phyloP scores from a whole-genome alignment of 2,797 vertebrate species.

The Mus spretus region DNA sequence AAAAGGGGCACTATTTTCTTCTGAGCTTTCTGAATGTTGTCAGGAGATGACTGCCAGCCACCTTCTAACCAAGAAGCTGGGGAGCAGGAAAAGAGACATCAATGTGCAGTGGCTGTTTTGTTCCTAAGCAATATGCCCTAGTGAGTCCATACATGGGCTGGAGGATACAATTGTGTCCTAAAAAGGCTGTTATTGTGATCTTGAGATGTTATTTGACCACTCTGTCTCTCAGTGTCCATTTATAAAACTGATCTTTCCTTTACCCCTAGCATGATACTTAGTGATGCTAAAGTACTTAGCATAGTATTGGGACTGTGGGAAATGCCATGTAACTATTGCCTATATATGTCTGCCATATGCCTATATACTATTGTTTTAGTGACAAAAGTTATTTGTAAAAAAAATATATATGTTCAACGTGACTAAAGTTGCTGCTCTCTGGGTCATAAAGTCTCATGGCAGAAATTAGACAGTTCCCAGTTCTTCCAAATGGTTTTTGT shows the following conservation, averaged over 20 bases:
- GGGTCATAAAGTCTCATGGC: not conserved
- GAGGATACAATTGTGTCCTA: not conserved
- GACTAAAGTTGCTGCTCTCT: not conserved
- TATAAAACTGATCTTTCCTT: not conserved
- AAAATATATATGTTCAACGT: not conserved
- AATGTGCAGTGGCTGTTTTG: not conserved
- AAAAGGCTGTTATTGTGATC: not conserved
- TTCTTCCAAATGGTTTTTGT: not conserved
- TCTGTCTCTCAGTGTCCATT: not conserved
- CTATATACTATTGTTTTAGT: not conserved
- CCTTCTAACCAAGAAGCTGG: not conserved
- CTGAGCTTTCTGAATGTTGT: not conserved
- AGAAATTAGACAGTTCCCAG: not conserved
- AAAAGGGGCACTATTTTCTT: not conserved
- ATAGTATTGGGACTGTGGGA: not conserved
- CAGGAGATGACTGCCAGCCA: not conserved
- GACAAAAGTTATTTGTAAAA: constrained; percentile 15
- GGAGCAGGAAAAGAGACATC: not conserved
- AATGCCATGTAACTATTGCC: not conserved
- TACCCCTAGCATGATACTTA: not conserved
- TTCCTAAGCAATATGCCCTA: not conserved
- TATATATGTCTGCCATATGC: not conserved
- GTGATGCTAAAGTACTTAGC: not conserved
- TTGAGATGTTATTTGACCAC: not conserved
- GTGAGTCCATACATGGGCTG: not conserved